Evolutionary conservation across 1,140 invertebrate species (phyloP).

Genomic region (Drosophila parabipectinata): DNA sequence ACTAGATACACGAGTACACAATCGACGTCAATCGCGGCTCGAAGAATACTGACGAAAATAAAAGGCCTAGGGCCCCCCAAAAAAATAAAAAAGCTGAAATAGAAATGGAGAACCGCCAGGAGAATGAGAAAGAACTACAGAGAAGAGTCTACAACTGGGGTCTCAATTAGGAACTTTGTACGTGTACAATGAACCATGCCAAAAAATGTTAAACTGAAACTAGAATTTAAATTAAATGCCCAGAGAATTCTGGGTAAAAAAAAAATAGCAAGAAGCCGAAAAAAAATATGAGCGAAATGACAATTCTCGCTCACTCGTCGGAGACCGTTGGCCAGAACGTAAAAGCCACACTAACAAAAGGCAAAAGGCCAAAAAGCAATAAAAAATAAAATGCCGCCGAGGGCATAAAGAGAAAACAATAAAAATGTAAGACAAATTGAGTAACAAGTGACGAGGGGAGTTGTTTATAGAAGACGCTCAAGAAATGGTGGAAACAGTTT

Average conservation of each 20-base stretch:
- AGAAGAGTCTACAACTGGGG: conserved; percentile 35
- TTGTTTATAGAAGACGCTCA: conserved; percentile 10
- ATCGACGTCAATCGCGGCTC: conserved; percentile 60
- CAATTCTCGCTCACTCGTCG: conserved; percentile 45
- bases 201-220: conserved; percentile 63
- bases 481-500: conserved; percentile 12
- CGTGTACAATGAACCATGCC: conserved; percentile 79
- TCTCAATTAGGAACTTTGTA: conserved; percentile 40
- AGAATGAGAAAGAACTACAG: conserved; percentile 21
- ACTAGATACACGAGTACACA: conserved; percentile 45
- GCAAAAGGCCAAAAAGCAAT: conserved; percentile 20
- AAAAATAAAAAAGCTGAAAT: conserved; percentile 47
- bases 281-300: conserved; percentile 34
- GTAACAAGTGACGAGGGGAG: conserved; percentile 72
- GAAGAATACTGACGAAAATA: conserved; percentile 57
- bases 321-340: conserved; percentile 45
- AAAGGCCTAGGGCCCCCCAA: conserved; percentile 44
- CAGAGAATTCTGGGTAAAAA: conserved; percentile 61
- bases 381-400: conserved; percentile 39
- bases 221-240: conserved; percentile 70
- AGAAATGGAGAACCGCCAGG: conserved; percentile 21
- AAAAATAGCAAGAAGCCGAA: conserved; percentile 36
- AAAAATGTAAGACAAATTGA: conserved; percentile 72
- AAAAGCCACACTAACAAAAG: conserved; percentile 39
- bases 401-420: conserved; percentile 60